A percentile compares a stretch with the other conserved stretches of the same genome.
Conservation (phyloP, 1,140 invertebrate genomes). For the Aricia agestis region DNA sequence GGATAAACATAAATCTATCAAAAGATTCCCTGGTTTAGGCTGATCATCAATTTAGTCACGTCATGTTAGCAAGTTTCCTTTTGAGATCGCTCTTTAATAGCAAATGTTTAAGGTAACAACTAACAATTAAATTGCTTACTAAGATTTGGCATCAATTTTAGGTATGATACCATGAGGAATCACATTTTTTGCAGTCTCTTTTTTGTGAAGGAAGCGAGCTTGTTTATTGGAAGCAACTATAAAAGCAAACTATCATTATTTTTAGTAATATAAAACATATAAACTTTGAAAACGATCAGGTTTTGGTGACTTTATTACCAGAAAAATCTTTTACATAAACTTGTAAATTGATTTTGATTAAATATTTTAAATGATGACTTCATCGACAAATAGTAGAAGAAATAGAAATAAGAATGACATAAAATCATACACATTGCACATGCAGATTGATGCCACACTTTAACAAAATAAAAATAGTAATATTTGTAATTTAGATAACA, state of each 20-base stretch:
- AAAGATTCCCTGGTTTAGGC: neutral
- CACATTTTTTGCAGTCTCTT: neutral
- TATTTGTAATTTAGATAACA: no score
- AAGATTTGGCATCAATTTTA: neutral
- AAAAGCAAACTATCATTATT: neutral
- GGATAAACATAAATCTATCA: neutral
- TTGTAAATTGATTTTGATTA: neutral
- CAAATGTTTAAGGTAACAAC: neutral
- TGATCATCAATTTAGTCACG: slow-evolving; percentile 6
- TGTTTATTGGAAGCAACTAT: neutral
- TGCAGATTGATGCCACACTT: no score
- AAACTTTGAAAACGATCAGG: neutral
- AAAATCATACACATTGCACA: no score
- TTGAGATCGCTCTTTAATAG: neutral
- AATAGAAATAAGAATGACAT: no score
- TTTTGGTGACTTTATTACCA: neutral
- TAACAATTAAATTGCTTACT: neutral
- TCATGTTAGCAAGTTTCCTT: slow-evolving; percentile 12
- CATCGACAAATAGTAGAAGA: neutral
- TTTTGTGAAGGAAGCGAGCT: neutral
- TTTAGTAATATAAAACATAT: neutral
- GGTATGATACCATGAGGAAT: no score
- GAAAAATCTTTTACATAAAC: neutral
- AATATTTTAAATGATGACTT: neutral
- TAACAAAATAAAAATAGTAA: no score